Evolutionary conservation across 2,888 invertebrate species (phyloP), one percentile per base, ranked within the genome.

Genomic region (Stenolophus ochropezus): DNA sequence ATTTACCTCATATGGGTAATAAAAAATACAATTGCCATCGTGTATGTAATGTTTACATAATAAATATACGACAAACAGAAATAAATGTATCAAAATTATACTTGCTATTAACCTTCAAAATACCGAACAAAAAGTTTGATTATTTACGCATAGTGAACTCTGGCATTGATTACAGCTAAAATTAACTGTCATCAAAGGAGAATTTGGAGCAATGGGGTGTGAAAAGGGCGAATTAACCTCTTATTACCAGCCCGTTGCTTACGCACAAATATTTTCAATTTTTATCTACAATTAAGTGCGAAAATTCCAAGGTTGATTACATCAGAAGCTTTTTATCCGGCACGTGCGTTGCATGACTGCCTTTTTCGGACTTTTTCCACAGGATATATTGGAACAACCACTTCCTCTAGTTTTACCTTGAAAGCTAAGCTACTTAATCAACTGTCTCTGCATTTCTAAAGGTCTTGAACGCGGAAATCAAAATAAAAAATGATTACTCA

Each of bases 401-500:
- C 25, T 61, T 61, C 61, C 61, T 56, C 20, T 56, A 20, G 18
- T 56, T 18, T 20, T 56, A 69, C 65, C 65, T 69, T 69, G 65
- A 33, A 14, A 69, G 8, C 18, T 1, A 65, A 56, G 5, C n/a
- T n/a, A 61, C 6, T 23, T 61, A 65, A 65, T 14, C 14, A 69
- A 25, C 61, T 61, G 14, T 61, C 61, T 61, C 25, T 14, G 8
- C 27, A 33, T 33, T 16, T 42, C 33, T 16, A 61, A 61, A 61
- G 61, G 61, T 61, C 61, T 61, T 14, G 16, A 16, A 69, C 33
- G n/a, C 65, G 65, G 65, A 69, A 69, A 33, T 69, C 21, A 3
- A 56, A 49, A 33, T 33, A 69, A 69, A 69, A 69, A 69, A 69
- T 33, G 27, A 69, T 69, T 69, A 69, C 65, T 69, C 65, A 69